Base-by-base conservation (phyloP, 2,888 invertebrate species). In the Gari tellinella region DNA sequence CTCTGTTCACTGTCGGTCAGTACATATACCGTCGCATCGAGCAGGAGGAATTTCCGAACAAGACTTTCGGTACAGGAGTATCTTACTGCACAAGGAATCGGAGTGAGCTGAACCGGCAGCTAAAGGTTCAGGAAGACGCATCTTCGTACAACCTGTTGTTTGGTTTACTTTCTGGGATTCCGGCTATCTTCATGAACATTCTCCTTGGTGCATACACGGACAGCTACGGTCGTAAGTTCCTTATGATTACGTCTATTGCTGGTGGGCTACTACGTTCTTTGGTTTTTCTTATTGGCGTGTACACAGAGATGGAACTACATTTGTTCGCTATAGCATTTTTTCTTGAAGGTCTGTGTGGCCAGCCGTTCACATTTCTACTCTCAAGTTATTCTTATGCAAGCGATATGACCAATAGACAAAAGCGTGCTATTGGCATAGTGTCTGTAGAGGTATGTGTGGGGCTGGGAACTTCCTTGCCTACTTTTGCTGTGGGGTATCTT, bases 271-370 rank as follows among this genome's bases (percentile, higher is more conserved):
- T 84, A 0, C 58, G 81, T 8, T 52, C 64, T 37, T 53, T 60
- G 12, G 37, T 69, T 3, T 73, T 72, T 19, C 41, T 65, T 17
- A 49, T 74, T 2, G 69, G 83, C 19, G 77, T 83, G 31, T 60
- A 80, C 66, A 85, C 76, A 64, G 60, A 80, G 8, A 49, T 81
- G 31, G 63, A 74, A 10, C 49, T 83, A 17, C 23, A 64, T 1
- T 78, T 69, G 62, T 63, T 85, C 31, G 57, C 80, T 12, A 58
- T 73, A 10, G 81, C 66, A 1, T 79, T 72, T 66, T 41, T 73
- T n/a, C 38, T 84, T 7, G 84, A 83, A 57, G 86, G 84, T 8
- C 49, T 70, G n/a, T 63, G 72, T 1, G 82, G 82, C 0, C 60
- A 66, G 41, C 74, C 62, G 37, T 49, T 65, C 10, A 72, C 79